Evolutionary conservation across 2,888 invertebrate species (phyloP), one percentile per base, ranked within the genome.

Genomic region (Caenorhabditis sp.): DNA sequence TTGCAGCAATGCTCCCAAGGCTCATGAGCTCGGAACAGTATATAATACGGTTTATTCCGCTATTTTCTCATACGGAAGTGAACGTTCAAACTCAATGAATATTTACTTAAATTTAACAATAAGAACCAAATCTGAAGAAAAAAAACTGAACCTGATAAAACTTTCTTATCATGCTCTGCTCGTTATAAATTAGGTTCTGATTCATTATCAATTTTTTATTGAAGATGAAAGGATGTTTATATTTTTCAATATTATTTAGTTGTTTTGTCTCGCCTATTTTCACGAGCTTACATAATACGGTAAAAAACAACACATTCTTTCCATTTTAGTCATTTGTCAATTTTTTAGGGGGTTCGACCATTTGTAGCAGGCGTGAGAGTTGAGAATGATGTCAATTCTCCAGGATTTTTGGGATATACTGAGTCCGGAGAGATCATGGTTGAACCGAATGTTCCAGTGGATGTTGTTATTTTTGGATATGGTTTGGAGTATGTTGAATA

Each of bases 401-500:
- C 64, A 1, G 71, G 67, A 23, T 72, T 72, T 52, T 27, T 58
- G 8, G 71, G 71, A 8, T 72, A 72, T 52, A 84, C 83, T 10
- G 80, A 85, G 52, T 74, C 80, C 14, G 84, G 85, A 8, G 73
- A 85, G 20, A 70, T 76, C 49, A 71, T 86, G 25, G 86, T 86
- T 0, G 71, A 80, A 26, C 82, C 85, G 7, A 74, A 84, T 57
- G 69, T 68, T 8, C 38, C 49, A 12, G 81, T 84, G 1, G 70
- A 77, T 10, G 73, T 85, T 17, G 82, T 86, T 0, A 61, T 86
- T 21, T 86, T 85, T 56, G 86, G 86, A 1, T 77, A 79, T 70
- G 83, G 81, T 66, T 56, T 86, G 25, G 84, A 87, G 76, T 81
- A 85, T 67, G 81, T 86, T 27, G 85, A 85, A 36, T 84, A 78